Conservation (phyloP, 2,888 invertebrate species). For the Orchesellides sinensis region DNA sequence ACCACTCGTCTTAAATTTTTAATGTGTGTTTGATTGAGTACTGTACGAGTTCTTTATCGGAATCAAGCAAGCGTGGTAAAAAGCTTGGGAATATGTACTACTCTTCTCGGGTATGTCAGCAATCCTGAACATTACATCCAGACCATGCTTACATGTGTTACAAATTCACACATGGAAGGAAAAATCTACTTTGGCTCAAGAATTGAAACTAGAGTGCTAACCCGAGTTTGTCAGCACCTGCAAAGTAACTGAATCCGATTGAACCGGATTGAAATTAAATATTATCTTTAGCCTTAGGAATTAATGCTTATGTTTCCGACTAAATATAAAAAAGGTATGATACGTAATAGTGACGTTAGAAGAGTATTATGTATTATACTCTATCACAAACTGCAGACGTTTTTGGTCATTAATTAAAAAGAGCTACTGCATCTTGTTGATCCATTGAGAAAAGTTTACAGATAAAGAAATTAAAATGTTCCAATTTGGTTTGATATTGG, state of each 20-base stretch:
- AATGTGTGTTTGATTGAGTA: constrained; percentile 59
- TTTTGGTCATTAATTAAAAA: constrained; percentile 43
- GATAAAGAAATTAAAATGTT: not conserved
- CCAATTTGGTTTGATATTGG: not conserved
- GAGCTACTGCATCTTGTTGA: constrained; percentile 46
- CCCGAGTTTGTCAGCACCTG: constrained; percentile 17
- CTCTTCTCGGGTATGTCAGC: not conserved
- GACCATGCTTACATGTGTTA: not conserved
- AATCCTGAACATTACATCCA: too few relatives aligned
- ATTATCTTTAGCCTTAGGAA: too few relatives aligned
- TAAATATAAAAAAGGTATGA: not conserved
- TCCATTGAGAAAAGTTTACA: too few relatives aligned
- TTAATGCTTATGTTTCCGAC: too few relatives aligned
- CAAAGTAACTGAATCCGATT: constrained; percentile 25
- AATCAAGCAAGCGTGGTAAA: constrained; percentile 24
- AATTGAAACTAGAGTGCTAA: not conserved
- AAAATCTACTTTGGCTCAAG: not conserved
- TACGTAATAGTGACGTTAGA: not conserved
- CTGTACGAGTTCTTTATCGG: constrained; percentile 41
- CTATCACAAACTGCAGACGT: not conserved
- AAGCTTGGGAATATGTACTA: not conserved
- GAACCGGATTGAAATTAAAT: constrained; percentile 48
- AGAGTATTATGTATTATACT: not conserved
- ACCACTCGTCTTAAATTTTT: constrained; percentile 61
- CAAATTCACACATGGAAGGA: not conserved